A percentile compares a stretch with the other conserved stretches of the same genome.
Conservation (phyloP, 2,888 invertebrate species). For the Mimumesa dahlbomi region DNA sequence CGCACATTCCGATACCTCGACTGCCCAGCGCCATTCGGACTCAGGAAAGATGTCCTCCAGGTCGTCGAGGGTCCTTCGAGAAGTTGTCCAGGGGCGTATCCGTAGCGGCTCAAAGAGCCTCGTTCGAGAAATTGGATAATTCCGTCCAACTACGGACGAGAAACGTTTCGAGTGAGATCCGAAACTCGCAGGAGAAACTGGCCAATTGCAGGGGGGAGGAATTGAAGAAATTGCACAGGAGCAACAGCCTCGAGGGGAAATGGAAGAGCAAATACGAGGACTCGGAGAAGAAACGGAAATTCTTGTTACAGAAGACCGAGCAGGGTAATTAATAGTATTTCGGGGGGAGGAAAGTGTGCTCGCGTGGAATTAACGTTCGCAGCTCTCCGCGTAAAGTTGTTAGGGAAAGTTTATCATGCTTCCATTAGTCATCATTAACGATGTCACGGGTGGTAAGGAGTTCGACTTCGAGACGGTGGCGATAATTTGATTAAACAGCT, state of each 20-base stretch:
- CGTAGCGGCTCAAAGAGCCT: slow-evolving; percentile 77
- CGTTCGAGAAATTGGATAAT: slow-evolving; percentile 75
- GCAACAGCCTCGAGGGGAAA: slow-evolving; percentile 72
- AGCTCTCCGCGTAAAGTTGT: slow-evolving; percentile 18
- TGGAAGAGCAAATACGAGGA: slow-evolving; percentile 89
- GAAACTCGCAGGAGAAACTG: slow-evolving; percentile 48
- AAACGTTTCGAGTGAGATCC: slow-evolving; percentile 56
- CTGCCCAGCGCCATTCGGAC: slow-evolving; percentile 65
- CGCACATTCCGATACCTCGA: slow-evolving; percentile 77
- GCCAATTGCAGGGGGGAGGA: slow-evolving; percentile 40
- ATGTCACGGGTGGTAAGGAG: slow-evolving; percentile 1
- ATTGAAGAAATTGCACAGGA: slow-evolving; percentile 64
- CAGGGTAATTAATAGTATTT: slow-evolving; percentile 84
- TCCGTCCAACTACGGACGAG: slow-evolving; percentile 52
- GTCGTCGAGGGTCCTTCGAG: slow-evolving; percentile 66
- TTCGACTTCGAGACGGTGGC: no score
- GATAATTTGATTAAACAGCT: slow-evolving; percentile 47
- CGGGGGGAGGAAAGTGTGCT: no score
- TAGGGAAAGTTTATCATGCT: slow-evolving; percentile 31
- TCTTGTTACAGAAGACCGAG: slow-evolving; percentile 85
- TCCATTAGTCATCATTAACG: slow-evolving; percentile 40
- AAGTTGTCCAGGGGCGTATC: slow-evolving; percentile 68
- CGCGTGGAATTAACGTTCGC: slow-evolving; percentile 20
- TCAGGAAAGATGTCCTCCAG: slow-evolving; percentile 66
- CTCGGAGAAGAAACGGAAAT: slow-evolving; percentile 86